phyloP scores from a whole-genome alignment of 2,113 vertebrate genomes.

The Monopterus albus region DNA sequence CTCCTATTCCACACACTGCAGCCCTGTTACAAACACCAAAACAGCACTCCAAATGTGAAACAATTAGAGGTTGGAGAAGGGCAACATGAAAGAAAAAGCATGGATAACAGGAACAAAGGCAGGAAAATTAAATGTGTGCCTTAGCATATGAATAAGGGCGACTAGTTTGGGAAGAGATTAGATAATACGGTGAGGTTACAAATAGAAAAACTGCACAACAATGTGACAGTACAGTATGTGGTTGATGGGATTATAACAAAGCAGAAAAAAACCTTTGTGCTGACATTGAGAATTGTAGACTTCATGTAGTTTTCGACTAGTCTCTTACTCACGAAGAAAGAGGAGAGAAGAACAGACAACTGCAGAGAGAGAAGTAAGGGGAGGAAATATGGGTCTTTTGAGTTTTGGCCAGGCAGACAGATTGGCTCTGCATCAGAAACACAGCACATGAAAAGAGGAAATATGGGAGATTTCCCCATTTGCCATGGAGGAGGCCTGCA shows the following conservation, averaged over 20 bases:
- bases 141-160: not conserved
- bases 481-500: constrained; percentile 52
- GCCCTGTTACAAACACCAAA: constrained; percentile 22
- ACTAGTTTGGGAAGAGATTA: constrained; percentile 6
- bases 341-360: constrained; percentile 23
- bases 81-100: constrained; percentile 8
- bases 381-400: constrained; percentile 67
- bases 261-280: constrained; percentile 29
- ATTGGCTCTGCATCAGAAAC: constrained; percentile 70
- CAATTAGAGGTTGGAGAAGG: constrained; percentile 31
- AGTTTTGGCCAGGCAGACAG: constrained; percentile 62
- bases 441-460: constrained; percentile 67
- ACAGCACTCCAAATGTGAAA: constrained; percentile 18
- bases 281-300: constrained; percentile 26
- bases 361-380: constrained; percentile 12
- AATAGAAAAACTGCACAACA: constrained; percentile 9
- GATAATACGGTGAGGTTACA: not conserved
- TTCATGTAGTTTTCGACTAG: constrained; percentile 49
- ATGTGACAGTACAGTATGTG: not conserved
- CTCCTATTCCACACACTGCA: constrained; percentile 5
- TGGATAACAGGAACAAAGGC: not conserved
- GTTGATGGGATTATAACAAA: constrained; percentile 31
- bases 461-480: constrained; percentile 68
- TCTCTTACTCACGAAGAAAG: constrained; percentile 36
- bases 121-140: not conserved